Conservation (phyloP, 2,888 invertebrate species). For the Phragmatobia fuliginosa region DNA sequence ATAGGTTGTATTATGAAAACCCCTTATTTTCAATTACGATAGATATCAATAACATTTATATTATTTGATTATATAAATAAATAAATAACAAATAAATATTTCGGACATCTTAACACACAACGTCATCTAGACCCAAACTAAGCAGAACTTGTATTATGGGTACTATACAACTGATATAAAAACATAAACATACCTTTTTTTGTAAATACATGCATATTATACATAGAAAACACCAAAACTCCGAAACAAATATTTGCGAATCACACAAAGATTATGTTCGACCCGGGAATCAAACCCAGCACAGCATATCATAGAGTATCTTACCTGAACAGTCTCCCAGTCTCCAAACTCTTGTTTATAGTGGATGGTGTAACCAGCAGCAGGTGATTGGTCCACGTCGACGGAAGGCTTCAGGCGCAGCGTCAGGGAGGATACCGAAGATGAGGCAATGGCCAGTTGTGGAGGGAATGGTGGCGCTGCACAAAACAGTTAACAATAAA, state of each 20-base stretch:
- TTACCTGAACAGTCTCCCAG: constrained; percentile 94
- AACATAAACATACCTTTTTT: too few relatives aligned
- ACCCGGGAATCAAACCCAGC: too few relatives aligned
- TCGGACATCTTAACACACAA: too few relatives aligned
- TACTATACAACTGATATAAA: too few relatives aligned
- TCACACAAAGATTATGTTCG: too few relatives aligned
- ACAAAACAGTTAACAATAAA: not conserved
- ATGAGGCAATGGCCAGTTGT: constrained; percentile 80
- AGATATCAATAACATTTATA: not conserved
- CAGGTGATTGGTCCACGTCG: constrained; percentile 93
- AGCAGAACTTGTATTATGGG: too few relatives aligned
- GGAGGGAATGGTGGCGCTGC: constrained; percentile 84
- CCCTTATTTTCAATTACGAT: not conserved
- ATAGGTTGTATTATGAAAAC: not conserved
- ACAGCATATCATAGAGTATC: not conserved
- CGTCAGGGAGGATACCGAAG: constrained; percentile 83
- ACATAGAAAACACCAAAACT: too few relatives aligned
- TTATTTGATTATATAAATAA: not conserved
- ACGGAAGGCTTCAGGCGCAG: constrained; percentile 86
- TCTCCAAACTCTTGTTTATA: constrained; percentile 98
- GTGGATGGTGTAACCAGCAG: constrained; percentile 96
- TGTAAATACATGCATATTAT: too few relatives aligned
- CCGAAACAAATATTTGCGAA: too few relatives aligned
- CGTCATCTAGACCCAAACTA: too few relatives aligned
- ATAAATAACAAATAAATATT: too few relatives aligned